Evolutionary conservation across 2,797 vertebrate species (phyloP).

Genomic region (Zalophus californianus): DNA sequence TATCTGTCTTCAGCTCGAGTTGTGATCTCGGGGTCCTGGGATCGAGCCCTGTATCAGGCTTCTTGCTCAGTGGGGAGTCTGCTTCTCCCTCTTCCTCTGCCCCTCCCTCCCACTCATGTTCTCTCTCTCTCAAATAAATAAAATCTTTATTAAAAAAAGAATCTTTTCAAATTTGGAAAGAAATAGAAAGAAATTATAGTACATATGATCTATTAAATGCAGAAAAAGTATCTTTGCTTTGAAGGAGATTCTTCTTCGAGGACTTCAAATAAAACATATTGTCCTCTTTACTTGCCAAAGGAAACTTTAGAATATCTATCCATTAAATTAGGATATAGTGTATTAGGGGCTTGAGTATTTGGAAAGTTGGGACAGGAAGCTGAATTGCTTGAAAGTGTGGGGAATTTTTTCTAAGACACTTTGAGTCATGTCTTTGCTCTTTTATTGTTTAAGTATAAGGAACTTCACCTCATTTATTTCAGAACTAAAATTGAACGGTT

Average conservation of each 20-base stretch:
- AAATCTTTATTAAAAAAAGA: neutral
- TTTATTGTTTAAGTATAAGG: constrained; percentile 40
- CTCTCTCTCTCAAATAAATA: neutral
- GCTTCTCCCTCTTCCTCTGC: neutral
- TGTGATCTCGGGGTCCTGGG: neutral
- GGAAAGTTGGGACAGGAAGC: constrained; percentile 13
- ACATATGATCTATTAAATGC: neutral
- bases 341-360: constrained; percentile 21
- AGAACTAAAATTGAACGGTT: neutral
- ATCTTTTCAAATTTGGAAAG: constrained; percentile 1
- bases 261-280: constrained; percentile 1
- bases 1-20: neutral
- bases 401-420: constrained; percentile 28
- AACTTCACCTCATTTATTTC: constrained; percentile 57
- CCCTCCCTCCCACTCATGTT: neutral
- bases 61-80: neutral
- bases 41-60: neutral
- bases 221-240: neutral
- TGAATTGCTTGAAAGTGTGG: constrained; percentile 42
- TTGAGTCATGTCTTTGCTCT: constrained; percentile 36
- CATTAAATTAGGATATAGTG: neutral
- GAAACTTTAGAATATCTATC: neutral
- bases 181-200: neutral
- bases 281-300: neutral
- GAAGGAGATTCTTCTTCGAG: neutral